Evolutionary conservation across 1,140 invertebrate genomes (phyloP).

Genomic region (Drosophila aff.): DNA sequence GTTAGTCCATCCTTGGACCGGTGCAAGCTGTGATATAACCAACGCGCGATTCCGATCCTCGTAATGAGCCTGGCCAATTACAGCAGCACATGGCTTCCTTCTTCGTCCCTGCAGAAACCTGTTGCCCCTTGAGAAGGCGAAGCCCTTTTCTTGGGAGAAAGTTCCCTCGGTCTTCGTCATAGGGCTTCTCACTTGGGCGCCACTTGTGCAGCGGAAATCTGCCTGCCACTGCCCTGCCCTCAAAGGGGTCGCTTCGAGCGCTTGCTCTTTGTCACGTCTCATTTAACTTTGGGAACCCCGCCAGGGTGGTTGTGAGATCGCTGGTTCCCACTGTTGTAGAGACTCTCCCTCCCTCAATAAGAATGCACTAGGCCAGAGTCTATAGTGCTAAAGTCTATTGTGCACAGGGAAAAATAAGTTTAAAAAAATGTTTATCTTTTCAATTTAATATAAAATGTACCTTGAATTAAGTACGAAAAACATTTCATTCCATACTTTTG

Average conservation of each 20-base stretch:
- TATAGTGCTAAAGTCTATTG: conserved; percentile 9
- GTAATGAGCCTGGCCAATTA: conserved; percentile 75
- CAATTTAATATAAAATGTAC: too few species aligned
- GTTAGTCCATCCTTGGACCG: conserved; percentile 59
- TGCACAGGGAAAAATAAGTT: conserved; percentile 7
- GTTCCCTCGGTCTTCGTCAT: conserved; percentile 34
- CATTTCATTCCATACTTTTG: too few species aligned
- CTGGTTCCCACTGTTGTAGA: conserved; percentile 41
- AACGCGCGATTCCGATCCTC: conserved; percentile 35
- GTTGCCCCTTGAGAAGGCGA: conserved; percentile 62
- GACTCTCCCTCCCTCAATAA: conserved; percentile 19
- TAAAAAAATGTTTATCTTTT: too few species aligned
- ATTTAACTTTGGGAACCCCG: conserved; percentile 62
- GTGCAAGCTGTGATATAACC: conserved; percentile 72
- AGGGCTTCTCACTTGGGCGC: conserved; percentile 69
- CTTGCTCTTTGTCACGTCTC: conserved; percentile 77
- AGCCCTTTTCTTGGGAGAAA: conserved; percentile 72
- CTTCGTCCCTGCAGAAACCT: conserved; percentile 51
- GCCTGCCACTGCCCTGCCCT: neutral
- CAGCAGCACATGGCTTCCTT: conserved; percentile 69
- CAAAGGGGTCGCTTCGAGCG: conserved; percentile 36
- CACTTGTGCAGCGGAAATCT: conserved; percentile 49
- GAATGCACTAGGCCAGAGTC: neutral
- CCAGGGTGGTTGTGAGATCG: conserved; percentile 35
- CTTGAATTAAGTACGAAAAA: too few species aligned